Base-by-base conservation (phyloP, 2,113 vertebrate species). In the Agapornis roseicollis region DNA sequence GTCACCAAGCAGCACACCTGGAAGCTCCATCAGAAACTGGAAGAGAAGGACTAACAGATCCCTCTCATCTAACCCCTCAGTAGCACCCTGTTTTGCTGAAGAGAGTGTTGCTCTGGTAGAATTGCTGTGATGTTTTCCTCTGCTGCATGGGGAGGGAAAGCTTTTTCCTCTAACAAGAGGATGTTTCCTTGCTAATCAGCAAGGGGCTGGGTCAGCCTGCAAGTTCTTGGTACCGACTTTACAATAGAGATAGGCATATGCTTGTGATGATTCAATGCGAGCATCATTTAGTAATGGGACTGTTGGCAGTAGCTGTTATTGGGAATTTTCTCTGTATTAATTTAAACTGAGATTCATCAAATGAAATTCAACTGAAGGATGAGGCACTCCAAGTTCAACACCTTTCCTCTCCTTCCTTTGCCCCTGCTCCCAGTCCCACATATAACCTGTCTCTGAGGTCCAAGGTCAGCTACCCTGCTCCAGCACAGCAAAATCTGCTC, bases 401-500 rank as follows among this genome's bases (percentile, higher is more conserved):
- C 46, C 49, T 29, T 76, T 86, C 82, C 31, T 88, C 66, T 74
- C 25, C 64, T 80, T 53, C 53, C 42, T 85, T 61, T 0, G 3
- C 50, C 71, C 85, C 65, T 85, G 52, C 56, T 92, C 37, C 61
- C 33, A 29, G 72, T 63, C 84, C 44, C 53, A 63, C 7, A 23
- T 15, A 23, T 8, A 69, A 37, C 0, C 3, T 3, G 71, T 41
- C 66, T 85, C 84, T 2, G 16, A 78, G 76, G 85, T 44, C 84
- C 81, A 56, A 50, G 92, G 80, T 85, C 84, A 88, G 71, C 58
- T 94, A 92, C 72, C 19, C n/a, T 74, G 80, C 83, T 94, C 56
- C 58, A 69, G 84, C 89, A 93, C 49, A 2, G 76, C 86, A 80
- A 94, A 96, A 80, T 90, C 95, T 95, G 91, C 84, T 78, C 69